Base-by-base conservation (phyloP, 1,140 invertebrate genomes). In the Rhizoglyphus robini region DNA sequence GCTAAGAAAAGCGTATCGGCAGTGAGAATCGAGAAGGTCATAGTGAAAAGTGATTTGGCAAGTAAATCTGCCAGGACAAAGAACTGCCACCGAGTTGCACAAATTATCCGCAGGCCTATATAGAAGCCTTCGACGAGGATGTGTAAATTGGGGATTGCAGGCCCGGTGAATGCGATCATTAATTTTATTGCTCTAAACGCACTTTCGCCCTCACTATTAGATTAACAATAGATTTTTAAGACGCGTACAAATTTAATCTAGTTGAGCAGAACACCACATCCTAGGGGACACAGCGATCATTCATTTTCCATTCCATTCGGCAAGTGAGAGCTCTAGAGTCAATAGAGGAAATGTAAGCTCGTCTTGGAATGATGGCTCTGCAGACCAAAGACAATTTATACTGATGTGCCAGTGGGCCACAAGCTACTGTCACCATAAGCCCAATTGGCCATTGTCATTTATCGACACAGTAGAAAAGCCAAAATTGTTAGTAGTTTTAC, bases 261-360 rank as follows among this genome's bases (percentile, higher is more conserved):
- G 23, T 54, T 54, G 51, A 32, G 51, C 51, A 54, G 51, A 54
- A 32, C 51, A 54, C 61, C 31, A 41, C 61, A 18, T 63, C 61
- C 61, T 38, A 58, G 27, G 58, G 61, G 61, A 58, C 27, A n/a
- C 8, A 54, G 51, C 51, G 51, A 54, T 54, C 51, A 54, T 54
- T 54, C 51, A 54, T 54, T 54, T 54, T 8, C 51, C 36, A 18
- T 18, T 41, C 36, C 36, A 41, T 18, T 11, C 8, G 8, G 36
- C 18, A 8, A 41, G 8, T 41, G 36, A 41, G 18, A 11, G n/a
- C n/a, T n/a, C n/a, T n/a, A n/a, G n/a, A 18, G 8, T 18, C 8
- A 18, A 18, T 11, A 41, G 8, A 41, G 36, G 36, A 8, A 41
- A 41, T 18, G 8, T 41, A 11, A 8, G 36, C n/a, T n/a, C n/a